Base-by-base conservation (phyloP, 2,888 invertebrate genomes). In the Orthosia gracilis region DNA sequence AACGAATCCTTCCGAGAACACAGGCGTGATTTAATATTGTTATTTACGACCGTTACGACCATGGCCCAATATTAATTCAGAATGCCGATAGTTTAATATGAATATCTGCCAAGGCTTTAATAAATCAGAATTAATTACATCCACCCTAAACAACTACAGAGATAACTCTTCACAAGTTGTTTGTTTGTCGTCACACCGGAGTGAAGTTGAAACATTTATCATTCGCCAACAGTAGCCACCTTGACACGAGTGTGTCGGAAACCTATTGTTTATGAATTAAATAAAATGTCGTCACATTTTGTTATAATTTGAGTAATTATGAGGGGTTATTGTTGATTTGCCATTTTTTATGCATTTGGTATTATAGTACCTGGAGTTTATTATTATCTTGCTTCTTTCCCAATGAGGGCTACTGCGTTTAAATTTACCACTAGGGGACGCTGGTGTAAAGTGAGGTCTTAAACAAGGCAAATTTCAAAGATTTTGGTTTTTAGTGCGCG, bases 201-300 rank as follows among this genome's bases (percentile, higher is more conserved):
- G 74, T 59, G 58, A 80, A 81, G 52, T 79, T 79, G 31, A 57
- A 54, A 64, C 69, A 82, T 79, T 69, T 79, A 76, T 82, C 80
- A 76, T 57, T 18, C 15, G 65, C 23, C 47, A 9, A 17, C 83
- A 69, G 74, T n/a, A 69, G 74, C 13, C 65, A 59, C 45, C 61
- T 11, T 68, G 15, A 59, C 55, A 31, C 23, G 62, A 54, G 55
- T 62, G 64, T 21, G 58, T 54, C 55, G 5, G 52, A 69, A 64
- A 54, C 55, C 26, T 70, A 75, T 75, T 49, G 62, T 55, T 61
- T 61, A 49, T 26, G n/a, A 71, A 75, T 57, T 23, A 75, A 71
- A 66, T 69, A 75, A 52, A 69, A 31, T 31, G 18, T 54, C 52
- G 63, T 67, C 59, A 67, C 66, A 52, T 62, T 47, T 52, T 23